A percentile compares a stretch with the other conserved stretches of the same genome.
Conservation (phyloP, 2,797 vertebrate genomes). For the Geotria australis region DNA sequence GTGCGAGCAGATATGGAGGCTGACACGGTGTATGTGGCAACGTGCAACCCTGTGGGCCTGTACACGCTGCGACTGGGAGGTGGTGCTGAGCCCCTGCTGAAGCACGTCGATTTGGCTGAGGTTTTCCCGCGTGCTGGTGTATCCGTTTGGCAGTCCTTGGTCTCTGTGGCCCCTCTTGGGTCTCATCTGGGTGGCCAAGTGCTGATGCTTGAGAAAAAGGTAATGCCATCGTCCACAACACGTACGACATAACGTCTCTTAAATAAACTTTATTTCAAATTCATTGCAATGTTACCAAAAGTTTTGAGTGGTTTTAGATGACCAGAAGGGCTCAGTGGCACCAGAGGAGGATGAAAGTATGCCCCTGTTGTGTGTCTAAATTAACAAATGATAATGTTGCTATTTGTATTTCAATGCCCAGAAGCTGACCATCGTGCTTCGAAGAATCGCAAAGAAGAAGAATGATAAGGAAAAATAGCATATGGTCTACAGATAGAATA, state of each 20-base stretch:
- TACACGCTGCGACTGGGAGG: constrained; percentile 32
- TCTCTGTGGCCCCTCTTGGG: constrained; percentile 42
- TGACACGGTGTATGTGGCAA: constrained; percentile 31
- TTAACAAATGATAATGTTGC: no score
- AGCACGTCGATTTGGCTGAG: constrained; percentile 43
- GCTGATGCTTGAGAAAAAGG: constrained; percentile 79
- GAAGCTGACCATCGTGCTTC: no score
- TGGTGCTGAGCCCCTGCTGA: constrained; percentile 11
- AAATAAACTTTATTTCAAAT: constrained; percentile 13
- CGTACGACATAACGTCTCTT: constrained; percentile 5
- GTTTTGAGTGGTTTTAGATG: constrained; percentile 19
- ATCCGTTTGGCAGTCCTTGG: constrained; percentile 54
- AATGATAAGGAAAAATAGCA: no score
- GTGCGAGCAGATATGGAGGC: constrained; percentile 7
- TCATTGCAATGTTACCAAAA: constrained; percentile 44
- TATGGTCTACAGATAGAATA: no score
- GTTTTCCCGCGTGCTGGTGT: constrained; percentile 48
- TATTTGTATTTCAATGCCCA: no score
- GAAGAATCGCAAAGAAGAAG: no score
- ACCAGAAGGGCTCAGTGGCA: no score
- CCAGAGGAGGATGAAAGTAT: no score
- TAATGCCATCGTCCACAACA: constrained; percentile 10
- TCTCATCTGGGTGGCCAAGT: constrained; percentile 50
- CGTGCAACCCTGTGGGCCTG: constrained; percentile 59
- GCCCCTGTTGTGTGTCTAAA: no score